These are phyloP conservation scores for Mesoligia furuncula DNA, from an alignment of 2,888 invertebrate genomes.

Conservation along the genomic window DNA sequence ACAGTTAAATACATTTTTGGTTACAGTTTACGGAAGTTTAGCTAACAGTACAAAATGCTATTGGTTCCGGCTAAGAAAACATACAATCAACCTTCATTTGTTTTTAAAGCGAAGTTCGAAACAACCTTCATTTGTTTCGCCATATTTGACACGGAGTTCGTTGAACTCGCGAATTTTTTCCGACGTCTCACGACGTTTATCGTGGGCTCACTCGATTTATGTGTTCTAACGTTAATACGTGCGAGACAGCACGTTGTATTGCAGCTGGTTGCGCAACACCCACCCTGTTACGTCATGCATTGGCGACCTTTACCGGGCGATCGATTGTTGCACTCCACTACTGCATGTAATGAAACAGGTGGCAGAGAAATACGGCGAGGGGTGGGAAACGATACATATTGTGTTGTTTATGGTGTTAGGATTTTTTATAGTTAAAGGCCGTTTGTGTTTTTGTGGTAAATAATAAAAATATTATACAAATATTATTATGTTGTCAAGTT, in stretches of 20 bases:
- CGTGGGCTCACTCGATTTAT: constrained; percentile 42
- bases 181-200: constrained; percentile 27
- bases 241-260: constrained; percentile 65
- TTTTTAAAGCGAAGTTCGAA: constrained; percentile 8
- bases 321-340: constrained; percentile 80
- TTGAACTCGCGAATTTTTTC: constrained; percentile 53
- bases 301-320: constrained; percentile 85
- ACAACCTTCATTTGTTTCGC: constrained; percentile 18
- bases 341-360: constrained; percentile 56
- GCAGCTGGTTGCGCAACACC: constrained; percentile 84
- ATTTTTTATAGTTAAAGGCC: neutral
- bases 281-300: constrained; percentile 85
- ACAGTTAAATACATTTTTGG: constrained; percentile 36
- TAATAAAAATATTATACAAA: neutral
- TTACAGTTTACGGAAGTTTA: constrained; percentile 58
- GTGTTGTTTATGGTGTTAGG: constrained; percentile 9
- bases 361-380: constrained; percentile 23
- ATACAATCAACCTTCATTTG: constrained; percentile 43
- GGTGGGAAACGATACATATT: constrained; percentile 9
- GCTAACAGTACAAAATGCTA: constrained; percentile 41
- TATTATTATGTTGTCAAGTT: neutral
- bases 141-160: constrained; percentile 42
- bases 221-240: constrained; percentile 39
- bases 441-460: neutral
- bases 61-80: constrained; percentile 45